These are phyloP conservation scores for Galendromus occidentalis DNA, from an alignment of 1,140 invertebrate genomes.

Conservation along the genomic window DNA sequence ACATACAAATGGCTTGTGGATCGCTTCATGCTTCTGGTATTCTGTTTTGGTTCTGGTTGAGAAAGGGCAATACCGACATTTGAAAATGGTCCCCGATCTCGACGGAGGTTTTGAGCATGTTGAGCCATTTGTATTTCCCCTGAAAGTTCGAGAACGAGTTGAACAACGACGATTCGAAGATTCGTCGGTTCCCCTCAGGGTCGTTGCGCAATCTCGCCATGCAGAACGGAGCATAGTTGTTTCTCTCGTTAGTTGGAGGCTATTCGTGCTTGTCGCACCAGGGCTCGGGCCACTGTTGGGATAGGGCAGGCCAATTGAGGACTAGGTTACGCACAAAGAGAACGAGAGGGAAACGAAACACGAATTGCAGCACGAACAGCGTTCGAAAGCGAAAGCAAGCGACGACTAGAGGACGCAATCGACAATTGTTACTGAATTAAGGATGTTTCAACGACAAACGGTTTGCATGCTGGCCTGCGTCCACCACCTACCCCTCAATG, in stretches of 20 bases:
- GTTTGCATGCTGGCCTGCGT: no score
- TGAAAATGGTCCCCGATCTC: conserved; percentile 12
- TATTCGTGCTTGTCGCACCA: no score
- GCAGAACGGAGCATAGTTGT: no score
- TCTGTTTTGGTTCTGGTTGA: conserved; percentile 23
- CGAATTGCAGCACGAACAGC: not conserved
- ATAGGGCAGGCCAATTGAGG: no score
- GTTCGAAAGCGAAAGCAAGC: not conserved
- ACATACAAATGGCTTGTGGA: conserved; percentile 27
- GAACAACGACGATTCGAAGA: no score
- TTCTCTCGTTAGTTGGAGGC: no score
- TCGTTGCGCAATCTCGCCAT: no score
- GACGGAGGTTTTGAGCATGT: not conserved
- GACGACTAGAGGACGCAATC: no score
- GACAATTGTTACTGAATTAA: not conserved
- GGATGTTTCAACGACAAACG: not conserved
- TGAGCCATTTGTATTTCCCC: not conserved
- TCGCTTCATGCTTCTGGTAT: conserved; percentile 23
- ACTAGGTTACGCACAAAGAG: no score
- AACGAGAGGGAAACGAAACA: not conserved
- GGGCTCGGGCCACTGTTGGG: no score
- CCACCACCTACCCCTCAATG: conserved; percentile 10
- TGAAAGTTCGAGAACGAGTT: no score
- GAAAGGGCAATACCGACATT: conserved; percentile 15
- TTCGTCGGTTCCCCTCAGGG: no score